Conservation (phyloP, 2,888 invertebrate species). For the Embidobia sp. region DNA sequence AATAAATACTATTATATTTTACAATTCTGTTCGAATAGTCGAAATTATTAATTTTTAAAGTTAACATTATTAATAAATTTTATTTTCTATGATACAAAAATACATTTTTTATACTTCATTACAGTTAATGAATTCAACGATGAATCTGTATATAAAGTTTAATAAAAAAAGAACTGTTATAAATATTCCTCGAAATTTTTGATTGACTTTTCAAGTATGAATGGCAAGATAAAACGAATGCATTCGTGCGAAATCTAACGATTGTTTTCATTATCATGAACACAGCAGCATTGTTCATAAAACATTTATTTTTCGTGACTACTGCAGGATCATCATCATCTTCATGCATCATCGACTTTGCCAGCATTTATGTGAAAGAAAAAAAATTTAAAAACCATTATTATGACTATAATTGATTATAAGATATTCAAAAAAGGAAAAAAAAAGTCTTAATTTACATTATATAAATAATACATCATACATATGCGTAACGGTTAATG, state of each 20-base stretch:
- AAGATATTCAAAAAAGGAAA: constrained; percentile 13
- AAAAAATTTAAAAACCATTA: constrained; percentile 6
- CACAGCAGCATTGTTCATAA: constrained; percentile 23
- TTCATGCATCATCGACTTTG: constrained; percentile 33
- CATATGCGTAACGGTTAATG: constrained; percentile 51
- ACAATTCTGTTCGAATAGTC: too few species aligned
- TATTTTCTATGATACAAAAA: too few species aligned
- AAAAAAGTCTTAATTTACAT: constrained; percentile 44
- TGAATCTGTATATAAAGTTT: constrained; percentile 40
- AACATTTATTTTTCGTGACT: constrained; percentile 44
- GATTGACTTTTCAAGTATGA: constrained; percentile 39
- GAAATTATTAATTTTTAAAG: too few species aligned
- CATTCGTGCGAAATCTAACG: constrained; percentile 23
- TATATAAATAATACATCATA: constrained; percentile 46
- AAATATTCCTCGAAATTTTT: constrained; percentile 26
- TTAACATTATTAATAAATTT: too few species aligned
- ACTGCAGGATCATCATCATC: constrained; percentile 29
- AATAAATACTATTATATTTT: too few species aligned
- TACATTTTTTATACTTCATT: not conserved
- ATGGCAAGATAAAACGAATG: constrained; percentile 25
- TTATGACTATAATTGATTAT: constrained; percentile 33
- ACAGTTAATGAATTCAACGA: too few species aligned
- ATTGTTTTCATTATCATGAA: constrained; percentile 13
- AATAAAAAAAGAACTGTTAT: constrained; percentile 16
- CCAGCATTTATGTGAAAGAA: constrained; percentile 31